Evolutionary conservation across 2,797 vertebrate species (phyloP).

Genomic region (Sebastes diploproa): DNA sequence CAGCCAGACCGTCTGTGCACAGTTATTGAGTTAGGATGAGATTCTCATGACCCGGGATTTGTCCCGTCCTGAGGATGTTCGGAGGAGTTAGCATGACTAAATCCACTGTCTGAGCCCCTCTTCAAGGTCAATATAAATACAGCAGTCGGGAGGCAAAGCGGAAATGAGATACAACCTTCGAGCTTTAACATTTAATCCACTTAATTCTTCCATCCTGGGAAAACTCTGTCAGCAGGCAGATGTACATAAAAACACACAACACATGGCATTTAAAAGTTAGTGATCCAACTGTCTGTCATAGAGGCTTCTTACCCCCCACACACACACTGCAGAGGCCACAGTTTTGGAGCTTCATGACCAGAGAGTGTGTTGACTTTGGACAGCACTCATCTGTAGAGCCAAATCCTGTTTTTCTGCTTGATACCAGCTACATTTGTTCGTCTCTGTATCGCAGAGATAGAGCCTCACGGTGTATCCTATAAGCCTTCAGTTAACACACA

Average conservation of each 20-base stretch:
- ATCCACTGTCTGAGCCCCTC: constrained; percentile 16
- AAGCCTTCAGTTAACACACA: not conserved
- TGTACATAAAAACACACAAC: not conserved
- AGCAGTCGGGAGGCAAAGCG: constrained; percentile 1
- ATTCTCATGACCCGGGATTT: constrained; percentile 59
- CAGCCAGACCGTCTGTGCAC: constrained; percentile 26
- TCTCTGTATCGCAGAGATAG: constrained; percentile 1
- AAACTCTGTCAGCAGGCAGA: not conserved
- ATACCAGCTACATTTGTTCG: constrained; percentile 12
- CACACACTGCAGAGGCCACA: not conserved
- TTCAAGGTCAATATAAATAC: constrained; percentile 34
- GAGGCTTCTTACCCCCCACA: not conserved
- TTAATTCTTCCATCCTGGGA: constrained; percentile 16
- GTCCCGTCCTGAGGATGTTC: constrained; percentile 21
- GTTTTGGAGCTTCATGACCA: not conserved
- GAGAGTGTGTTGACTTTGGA: constrained; percentile 51
- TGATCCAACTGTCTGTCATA: not conserved
- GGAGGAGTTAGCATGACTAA: constrained; percentile 28
- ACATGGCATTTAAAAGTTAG: not conserved
- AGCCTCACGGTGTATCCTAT: not conserved
- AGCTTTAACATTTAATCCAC: constrained; percentile 33
- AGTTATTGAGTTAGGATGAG: constrained; percentile 33
- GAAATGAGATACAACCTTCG: constrained; percentile 37
- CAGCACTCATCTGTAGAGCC: not conserved
- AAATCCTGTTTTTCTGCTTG: constrained; percentile 36